Conservation (phyloP, 2,888 invertebrate genomes). For the Latrodectus hesperus region DNA sequence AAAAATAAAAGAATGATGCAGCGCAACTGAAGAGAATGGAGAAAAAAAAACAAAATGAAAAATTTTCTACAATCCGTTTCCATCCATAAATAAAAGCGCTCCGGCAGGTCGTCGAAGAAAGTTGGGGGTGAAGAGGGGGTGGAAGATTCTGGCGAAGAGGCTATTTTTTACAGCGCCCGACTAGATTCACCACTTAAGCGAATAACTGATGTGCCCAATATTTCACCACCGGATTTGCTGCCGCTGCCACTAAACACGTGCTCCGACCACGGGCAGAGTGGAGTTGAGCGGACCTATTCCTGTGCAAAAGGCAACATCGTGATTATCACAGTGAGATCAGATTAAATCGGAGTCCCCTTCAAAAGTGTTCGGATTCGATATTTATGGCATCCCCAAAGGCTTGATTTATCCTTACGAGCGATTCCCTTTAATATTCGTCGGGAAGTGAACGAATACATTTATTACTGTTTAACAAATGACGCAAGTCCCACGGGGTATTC, state of each 20-base stretch:
- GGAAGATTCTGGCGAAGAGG: constrained; percentile 31
- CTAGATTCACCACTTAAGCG: constrained; percentile 58
- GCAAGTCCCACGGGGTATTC: background rate
- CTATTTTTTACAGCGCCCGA: constrained; percentile 48
- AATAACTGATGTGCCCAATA: constrained; percentile 62
- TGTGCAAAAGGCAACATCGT: background rate
- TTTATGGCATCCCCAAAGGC: background rate
- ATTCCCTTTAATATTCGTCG: constrained; percentile 3
- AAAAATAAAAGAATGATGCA: constrained; percentile 9
- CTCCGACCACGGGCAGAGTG: constrained; percentile 1
- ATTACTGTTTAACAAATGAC: constrained; percentile 5
- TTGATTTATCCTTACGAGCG: background rate
- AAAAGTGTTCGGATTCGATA: constrained; percentile 2
- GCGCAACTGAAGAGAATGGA: constrained; percentile 4
- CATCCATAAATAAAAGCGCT: constrained; percentile 63
- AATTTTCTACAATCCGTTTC: constrained; percentile 52
- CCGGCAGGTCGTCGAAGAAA: background rate
- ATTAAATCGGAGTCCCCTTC: constrained; percentile 2
- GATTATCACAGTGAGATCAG: background rate
- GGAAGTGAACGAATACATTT: background rate
- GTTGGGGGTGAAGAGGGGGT: background rate
- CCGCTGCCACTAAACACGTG: constrained; percentile 43
- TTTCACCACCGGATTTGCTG: constrained; percentile 33
- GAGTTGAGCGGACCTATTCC: constrained; percentile 1
- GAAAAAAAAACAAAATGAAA: background rate